Conservation (phyloP, 2,888 invertebrate genomes). For the Reticulitermes lucifugus region DNA sequence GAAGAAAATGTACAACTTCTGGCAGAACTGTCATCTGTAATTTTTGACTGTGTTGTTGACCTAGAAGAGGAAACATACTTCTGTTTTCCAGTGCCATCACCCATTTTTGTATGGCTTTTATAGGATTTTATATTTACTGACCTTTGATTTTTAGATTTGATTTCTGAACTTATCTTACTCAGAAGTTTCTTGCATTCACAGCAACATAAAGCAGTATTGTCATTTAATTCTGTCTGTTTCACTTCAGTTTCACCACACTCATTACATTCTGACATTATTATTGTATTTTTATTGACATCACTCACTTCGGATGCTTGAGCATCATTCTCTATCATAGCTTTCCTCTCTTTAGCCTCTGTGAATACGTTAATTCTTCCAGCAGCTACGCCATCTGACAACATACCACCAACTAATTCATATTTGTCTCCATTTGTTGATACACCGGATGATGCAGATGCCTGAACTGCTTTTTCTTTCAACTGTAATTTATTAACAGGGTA, state of each 20-base stretch:
- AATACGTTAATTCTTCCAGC: constrained; percentile 25
- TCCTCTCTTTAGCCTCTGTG: background rate
- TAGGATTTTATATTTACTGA: background rate
- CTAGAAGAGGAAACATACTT: background rate
- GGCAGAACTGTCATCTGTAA: background rate
- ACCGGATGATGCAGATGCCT: background rate
- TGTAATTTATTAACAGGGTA: background rate
- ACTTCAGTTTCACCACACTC: background rate
- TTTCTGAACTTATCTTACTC: background rate
- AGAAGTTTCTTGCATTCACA: constrained; percentile 39
- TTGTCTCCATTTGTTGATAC: background rate
- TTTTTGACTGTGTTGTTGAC: background rate
- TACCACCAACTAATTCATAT: background rate
- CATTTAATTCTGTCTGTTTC: constrained; percentile 7
- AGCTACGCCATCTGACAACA: background rate
- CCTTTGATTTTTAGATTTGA: constrained; percentile 2
- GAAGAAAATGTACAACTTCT: background rate
- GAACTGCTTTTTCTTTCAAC: background rate
- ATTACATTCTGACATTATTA: background rate
- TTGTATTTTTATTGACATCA: background rate
- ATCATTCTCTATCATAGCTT: background rate
- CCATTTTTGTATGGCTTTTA: background rate
- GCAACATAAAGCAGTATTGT: constrained; percentile 24
- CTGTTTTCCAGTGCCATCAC: background rate
- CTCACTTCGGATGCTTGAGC: background rate